Conservation (phyloP, 1,140 invertebrate genomes). For the Macrostomum lignano region DNA sequence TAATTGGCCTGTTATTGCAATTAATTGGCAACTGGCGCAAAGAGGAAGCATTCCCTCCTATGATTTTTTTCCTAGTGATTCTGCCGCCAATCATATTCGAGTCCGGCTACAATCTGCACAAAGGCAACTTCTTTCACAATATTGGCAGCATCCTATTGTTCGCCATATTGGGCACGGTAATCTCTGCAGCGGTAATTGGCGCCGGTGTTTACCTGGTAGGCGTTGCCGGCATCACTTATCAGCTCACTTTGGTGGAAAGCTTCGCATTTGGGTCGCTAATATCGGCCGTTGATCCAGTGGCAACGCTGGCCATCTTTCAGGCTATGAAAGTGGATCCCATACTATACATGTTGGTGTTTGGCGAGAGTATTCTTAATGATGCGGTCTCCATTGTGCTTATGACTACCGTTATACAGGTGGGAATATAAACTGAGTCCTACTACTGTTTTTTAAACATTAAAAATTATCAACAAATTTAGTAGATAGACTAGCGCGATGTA, state of each 20-base stretch:
- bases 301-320: conserved; percentile 65
- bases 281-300: conserved; percentile 92
- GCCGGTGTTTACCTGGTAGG: conserved; percentile 75
- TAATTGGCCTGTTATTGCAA: conserved; percentile 5
- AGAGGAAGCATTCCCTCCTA: conserved; percentile 19
- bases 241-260: conserved; percentile 66
- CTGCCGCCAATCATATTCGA: conserved; percentile 96
- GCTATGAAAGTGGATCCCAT: conserved; percentile 85
- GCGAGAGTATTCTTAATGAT: conserved; percentile 60
- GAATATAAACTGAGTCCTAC: too few relatives aligned
- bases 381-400: conserved; percentile 9
- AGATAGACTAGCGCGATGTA: background rate
- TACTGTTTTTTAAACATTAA: too few relatives aligned
- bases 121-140: conserved; percentile 86
- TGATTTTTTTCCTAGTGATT: conserved; percentile 75
- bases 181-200: conserved; percentile 46
- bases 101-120: conserved; percentile 72
- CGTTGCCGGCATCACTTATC: conserved; percentile 48
- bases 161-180: conserved; percentile 77
- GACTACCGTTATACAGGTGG: background rate
- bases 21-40: background rate
- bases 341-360: conserved; percentile 81
- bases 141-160: conserved; percentile 62
- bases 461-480: too few relatives aligned
- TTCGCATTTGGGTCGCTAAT: conserved; percentile 92